Base-by-base conservation (phyloP, 2,797 vertebrate genomes). In the Chrysolophus pictus region DNA sequence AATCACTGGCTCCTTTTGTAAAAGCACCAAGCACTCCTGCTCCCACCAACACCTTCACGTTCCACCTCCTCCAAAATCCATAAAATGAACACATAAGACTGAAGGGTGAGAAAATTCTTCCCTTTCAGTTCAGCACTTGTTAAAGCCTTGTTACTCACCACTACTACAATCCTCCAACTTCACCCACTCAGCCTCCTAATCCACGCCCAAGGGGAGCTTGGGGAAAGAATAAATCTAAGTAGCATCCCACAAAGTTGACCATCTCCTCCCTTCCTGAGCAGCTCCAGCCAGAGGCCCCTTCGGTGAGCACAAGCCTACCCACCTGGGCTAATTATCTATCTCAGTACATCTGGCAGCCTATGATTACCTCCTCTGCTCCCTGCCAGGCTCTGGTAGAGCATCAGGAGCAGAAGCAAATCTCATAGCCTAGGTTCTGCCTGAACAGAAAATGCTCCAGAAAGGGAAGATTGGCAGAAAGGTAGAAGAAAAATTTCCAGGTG, bases 201-300 rank as follows among this genome's bases (percentile, higher is more conserved):
- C 51, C 5, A 1, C 21, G 14, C 11, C n/a, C 67, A 80, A n/a
- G 10, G 12, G 10, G 13, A 83, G 41, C 26, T 73, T 0, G 0
- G 47, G 19, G 17, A 39, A 87, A 69, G 19, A 41, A 19, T 0
- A 0, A 75, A 80, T 44, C 29, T 46, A 17, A 87, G 35, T 12
- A 88, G 35, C n/a, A 84, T 11, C 29, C 31, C 55, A 37, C 21
- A 14, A 53, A 77, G 42, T 31, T 83, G 69, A 69, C 1, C 49
- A 47, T 62, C 28, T 69, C 46, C 53, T 87, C 21, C 13, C 7
- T 63, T 80, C 46, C 44, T 24, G 24, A 44, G 7, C 53, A 79
- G 11, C 37, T 26, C 3, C 5, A 63, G 33, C 18, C 44, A 16
- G 46, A 15, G 29, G 53, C 3, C 14, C 49, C 26, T 7, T 7